A percentile compares a stretch with the other conserved stretches of the same genome.
Evolutionary conservation across 2,113 vertebrate species (phyloP).

Genomic region (Speoplatyrhinus poulsoni): DNA sequence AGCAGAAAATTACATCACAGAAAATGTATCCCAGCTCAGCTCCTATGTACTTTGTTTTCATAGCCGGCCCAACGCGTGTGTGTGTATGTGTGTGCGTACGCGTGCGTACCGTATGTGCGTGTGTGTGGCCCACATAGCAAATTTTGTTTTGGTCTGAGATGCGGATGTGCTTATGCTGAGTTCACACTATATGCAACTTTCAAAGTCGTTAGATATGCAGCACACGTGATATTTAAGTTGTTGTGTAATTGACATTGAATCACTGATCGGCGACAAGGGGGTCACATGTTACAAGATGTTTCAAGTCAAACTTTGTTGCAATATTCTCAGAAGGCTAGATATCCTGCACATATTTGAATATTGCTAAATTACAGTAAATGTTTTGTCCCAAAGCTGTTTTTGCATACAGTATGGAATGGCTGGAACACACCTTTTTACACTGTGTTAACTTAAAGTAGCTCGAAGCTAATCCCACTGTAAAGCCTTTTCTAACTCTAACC

Average conservation of each 20-base stretch:
- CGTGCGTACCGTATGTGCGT: slow-evolving; percentile 10
- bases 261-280: too few species aligned
- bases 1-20: too few species aligned
- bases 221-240: too few species aligned
- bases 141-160: background rate
- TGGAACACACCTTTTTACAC: slow-evolving; percentile 30
- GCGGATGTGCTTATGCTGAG: background rate
- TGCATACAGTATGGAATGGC: slow-evolving; percentile 13
- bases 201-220: too few species aligned
- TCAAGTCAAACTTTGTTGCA: too few species aligned
- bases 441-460: slow-evolving; percentile 31
- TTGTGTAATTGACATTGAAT: too few species aligned
- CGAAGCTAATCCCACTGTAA: slow-evolving; percentile 10
- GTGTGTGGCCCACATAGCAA: too few species aligned
- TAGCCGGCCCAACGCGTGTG: background rate
- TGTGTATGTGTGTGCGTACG: too few species aligned
- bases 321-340: background rate
- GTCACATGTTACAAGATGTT: too few species aligned
- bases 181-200: too few species aligned
- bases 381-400: background rate
- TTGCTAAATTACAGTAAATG: slow-evolving; percentile 24
- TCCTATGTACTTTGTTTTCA: too few species aligned
- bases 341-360: slow-evolving; percentile 28
- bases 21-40: too few species aligned
- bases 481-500: background rate